A percentile compares a stretch with the other conserved stretches of the same genome.
phyloP scores from a whole-genome alignment of 1,140 invertebrate genomes.

The Chrysopa pallens region DNA sequence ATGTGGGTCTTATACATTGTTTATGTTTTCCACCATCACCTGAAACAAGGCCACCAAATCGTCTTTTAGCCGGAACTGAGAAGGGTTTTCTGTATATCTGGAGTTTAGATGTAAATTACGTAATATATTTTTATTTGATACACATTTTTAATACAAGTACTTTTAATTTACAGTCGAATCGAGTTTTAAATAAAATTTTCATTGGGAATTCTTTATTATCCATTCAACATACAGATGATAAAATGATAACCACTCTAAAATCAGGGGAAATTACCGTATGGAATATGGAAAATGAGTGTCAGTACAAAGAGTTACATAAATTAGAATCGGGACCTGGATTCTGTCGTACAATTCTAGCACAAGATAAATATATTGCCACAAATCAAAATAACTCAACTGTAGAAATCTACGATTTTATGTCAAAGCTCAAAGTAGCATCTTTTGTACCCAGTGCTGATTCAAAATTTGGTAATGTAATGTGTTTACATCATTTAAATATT shows the following conservation, averaged over 20 bases:
- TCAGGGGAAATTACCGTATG: conserved; percentile 45
- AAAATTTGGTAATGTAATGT: conserved; percentile 40
- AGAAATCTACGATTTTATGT: conserved; percentile 35
- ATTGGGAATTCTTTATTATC: conserved; percentile 33
- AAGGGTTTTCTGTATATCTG: conserved; percentile 49
- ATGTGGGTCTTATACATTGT: conserved; percentile 45
- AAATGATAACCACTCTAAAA: conserved; percentile 45
- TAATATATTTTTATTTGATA: not conserved
- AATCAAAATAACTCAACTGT: conserved; percentile 43
- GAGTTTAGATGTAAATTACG: conserved; percentile 40
- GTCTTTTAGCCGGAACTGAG: conserved; percentile 44
- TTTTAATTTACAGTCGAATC: conserved; percentile 32
- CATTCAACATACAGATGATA: conserved; percentile 30
- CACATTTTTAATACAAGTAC: conserved; percentile 1
- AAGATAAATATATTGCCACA: conserved; percentile 41
- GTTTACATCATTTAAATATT: conserved; percentile 35
- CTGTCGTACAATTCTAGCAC: conserved; percentile 34
- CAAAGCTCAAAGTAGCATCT: conserved; percentile 26
- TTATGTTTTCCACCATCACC: conserved; percentile 38
- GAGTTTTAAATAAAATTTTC: conserved; percentile 34
- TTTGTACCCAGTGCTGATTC: conserved; percentile 19
- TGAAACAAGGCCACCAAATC: conserved; percentile 28
- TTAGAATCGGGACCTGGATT: conserved; percentile 46
- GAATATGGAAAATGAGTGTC: conserved; percentile 37
- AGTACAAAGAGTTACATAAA: conserved; percentile 29